Conservation (phyloP, 37 sponge, comb jelly and placozoan species). For the Diacarnus erythraeanus region DNA sequence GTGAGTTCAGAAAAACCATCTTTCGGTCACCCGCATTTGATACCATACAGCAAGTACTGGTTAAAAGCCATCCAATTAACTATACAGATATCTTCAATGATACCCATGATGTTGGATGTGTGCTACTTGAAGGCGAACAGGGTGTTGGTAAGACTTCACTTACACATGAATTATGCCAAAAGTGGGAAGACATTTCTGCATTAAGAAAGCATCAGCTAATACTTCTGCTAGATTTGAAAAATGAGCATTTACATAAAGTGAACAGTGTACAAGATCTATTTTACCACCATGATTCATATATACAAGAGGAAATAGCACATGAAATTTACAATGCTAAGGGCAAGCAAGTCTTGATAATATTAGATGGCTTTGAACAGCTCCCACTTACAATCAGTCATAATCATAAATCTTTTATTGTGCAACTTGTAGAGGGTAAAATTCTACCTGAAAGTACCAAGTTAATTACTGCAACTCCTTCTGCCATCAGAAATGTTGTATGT, state of each 20-base stretch:
- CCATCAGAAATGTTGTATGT: background rate
- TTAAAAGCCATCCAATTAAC: background rate
- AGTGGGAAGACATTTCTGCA: background rate
- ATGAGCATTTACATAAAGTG: background rate
- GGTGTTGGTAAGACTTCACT: background rate
- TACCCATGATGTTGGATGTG: background rate
- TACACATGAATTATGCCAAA: background rate
- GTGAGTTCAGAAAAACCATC: background rate
- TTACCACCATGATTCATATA: background rate
- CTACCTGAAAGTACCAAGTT: background rate
- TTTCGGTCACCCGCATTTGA: background rate
- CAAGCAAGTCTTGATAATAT: background rate
- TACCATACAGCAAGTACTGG: background rate
- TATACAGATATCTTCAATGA: background rate
- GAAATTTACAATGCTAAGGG: background rate
- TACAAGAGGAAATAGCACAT: background rate
- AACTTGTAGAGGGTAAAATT: background rate
- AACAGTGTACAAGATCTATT: background rate
- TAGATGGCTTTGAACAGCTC: slow-evolving; percentile 1
- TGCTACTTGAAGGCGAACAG: background rate
- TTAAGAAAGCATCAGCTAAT: background rate
- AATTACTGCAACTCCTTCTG: background rate
- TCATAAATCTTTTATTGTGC: background rate
- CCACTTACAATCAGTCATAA: background rate
- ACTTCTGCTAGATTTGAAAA: background rate